Percentiles rank a stretch among this genome's conserved stretches.
Evolutionary conservation across 2,797 vertebrate species (phyloP).

Genomic region (Prunella strophiata): DNA sequence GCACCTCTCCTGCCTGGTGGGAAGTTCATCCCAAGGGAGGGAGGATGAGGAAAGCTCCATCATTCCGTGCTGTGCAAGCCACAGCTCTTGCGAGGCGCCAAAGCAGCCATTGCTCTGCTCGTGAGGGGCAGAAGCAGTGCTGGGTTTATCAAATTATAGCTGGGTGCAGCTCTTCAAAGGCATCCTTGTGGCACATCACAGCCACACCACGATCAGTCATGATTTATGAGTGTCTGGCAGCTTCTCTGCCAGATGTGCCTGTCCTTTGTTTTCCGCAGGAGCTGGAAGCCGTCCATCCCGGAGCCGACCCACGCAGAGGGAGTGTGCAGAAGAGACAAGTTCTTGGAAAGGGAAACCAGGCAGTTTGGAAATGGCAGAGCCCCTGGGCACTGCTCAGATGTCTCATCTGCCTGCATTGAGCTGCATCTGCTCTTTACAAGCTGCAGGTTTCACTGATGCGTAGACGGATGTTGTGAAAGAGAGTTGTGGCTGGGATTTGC

Average conservation of each 20-base stretch:
- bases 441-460: background rate
- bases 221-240: conserved; percentile 20
- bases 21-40: background rate
- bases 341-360: conserved; percentile 23
- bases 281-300: background rate
- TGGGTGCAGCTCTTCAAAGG: conserved; percentile 37
- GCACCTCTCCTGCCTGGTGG: background rate
- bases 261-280: conserved; percentile 9
- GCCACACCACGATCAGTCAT: background rate
- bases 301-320: background rate
- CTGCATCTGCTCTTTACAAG: conserved; percentile 44
- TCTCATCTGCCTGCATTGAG: background rate
- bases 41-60: fast-evolving
- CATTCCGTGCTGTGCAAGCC: background rate
- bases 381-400: conserved; percentile 17
- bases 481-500: conserved; percentile 17
- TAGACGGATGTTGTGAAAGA: conserved; percentile 30
- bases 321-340: background rate
- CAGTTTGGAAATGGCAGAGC: background rate
- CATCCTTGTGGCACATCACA: background rate
- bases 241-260: conserved; percentile 48
- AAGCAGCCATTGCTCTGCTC: fast-evolving
- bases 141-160: background rate
- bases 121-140: fast-evolving
- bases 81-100: fast-evolving